Percentiles rank a stretch among this genome's conserved stretches.
Conservation (phyloP, 2,888 invertebrate genomes). For the Rosalia funebris region DNA sequence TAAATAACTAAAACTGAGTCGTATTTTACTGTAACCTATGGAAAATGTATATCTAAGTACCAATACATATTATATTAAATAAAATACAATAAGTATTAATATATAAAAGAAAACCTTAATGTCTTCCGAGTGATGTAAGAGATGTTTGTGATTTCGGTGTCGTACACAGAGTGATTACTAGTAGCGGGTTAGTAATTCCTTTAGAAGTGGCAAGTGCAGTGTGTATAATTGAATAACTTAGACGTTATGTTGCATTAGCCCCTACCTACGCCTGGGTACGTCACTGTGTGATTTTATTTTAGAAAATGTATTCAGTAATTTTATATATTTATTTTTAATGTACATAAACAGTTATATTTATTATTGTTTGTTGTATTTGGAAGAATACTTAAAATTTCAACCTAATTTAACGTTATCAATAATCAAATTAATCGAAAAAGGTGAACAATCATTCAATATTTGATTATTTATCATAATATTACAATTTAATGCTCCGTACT, state of each 20-base stretch:
- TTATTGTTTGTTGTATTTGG: conserved; percentile 24
- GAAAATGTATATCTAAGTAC: conserved; percentile 15
- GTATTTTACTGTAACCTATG: conserved; percentile 17
- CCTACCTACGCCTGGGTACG: background rate
- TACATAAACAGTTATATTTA: conserved; percentile 19
- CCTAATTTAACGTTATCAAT: conserved; percentile 33
- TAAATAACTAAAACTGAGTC: conserved; percentile 7
- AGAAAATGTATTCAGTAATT: conserved; percentile 2
- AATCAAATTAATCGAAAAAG: conserved; percentile 40
- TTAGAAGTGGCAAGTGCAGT: background rate
- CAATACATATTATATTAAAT: conserved; percentile 12
- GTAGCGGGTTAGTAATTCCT: background rate
- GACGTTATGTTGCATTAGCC: background rate
- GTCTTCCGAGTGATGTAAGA: conserved; percentile 54
- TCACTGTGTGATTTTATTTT: conserved; percentile 14
- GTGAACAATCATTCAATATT: conserved; percentile 54
- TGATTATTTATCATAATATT: conserved; percentile 53
- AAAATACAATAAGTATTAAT: conserved; percentile 30
- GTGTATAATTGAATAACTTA: background rate
- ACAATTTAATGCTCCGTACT: conserved; percentile 9
- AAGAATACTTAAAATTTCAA: background rate
- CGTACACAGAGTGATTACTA: conserved; percentile 15
- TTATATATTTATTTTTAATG: conserved; percentile 19
- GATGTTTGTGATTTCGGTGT: conserved; percentile 45
- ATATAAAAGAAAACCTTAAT: conserved; percentile 49